Evolutionary conservation across 2,113 vertebrate genomes (phyloP), one percentile per base, ranked within the genome.

Genomic region (Nesoenas mayeri): DNA sequence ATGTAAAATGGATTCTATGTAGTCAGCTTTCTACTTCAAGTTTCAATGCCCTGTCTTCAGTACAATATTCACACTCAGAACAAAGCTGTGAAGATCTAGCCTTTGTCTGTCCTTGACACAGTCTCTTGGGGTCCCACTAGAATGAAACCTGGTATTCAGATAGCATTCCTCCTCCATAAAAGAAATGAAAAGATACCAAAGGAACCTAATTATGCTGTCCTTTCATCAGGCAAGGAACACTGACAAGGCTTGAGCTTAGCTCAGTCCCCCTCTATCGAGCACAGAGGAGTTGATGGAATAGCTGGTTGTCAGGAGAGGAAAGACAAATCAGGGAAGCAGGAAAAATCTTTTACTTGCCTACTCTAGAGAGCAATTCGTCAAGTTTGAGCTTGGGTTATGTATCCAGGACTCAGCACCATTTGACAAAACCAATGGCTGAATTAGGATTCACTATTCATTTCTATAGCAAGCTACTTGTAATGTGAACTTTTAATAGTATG

Each of bases 211-310:
- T 61, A 42, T 15, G 31, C 12, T 47, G 16, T 56, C n/a, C 28
- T 66, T 84, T 66, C 20, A 22, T 9, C 21, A 62, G 71, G 60
- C 15, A 73, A 38, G 31, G 36, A 72, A 20, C 26, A 47, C 1
- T 24, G 34, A 11, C 10, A 56, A 65, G 17, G 16, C 11, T 54
- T 24, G 17, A 60, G 14, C 29, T 58, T 32, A 36, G 40, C 42
- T 75, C 21, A 22, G 36, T 22, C 25, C 25, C 19, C 11, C 18
- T 77, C 34, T 12, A 40, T 25, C 0, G 0, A 62, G 28, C 42
- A 62, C 26, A 40, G 42, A 58, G n/a, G 6, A 57, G 17, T 26
- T 73, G 31, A 31, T 14, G n/a, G 34, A 84, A 32, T 1, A 36
- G 8, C 25, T 31, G 1, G 19, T 11, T 5, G 3, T 13, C 32